Evolutionary conservation across 2,797 vertebrate genomes (phyloP).

Genomic region (Moxostoma hubbsi): DNA sequence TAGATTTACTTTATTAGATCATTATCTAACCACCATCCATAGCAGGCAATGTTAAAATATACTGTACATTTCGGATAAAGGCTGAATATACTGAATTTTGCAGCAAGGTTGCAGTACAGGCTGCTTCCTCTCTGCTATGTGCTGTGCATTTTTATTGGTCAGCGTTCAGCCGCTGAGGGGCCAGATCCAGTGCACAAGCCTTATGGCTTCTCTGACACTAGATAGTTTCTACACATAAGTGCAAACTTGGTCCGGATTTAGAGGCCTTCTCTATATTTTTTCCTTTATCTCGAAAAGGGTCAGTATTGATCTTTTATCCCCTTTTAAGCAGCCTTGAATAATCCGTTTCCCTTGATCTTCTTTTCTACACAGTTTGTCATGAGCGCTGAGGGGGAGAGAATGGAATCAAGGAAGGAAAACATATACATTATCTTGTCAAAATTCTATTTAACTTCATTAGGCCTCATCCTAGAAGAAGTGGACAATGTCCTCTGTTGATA

Average conservation of each 20-base stretch:
- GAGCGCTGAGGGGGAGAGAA: slow-evolving; percentile 55
- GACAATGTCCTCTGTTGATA: slow-evolving; percentile 52
- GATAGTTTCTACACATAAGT: slow-evolving; percentile 44
- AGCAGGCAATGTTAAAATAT: background rate
- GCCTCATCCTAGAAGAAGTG: slow-evolving; percentile 51
- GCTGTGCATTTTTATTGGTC: background rate
- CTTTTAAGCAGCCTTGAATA: slow-evolving; percentile 63
- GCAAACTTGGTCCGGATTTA: slow-evolving; percentile 63
- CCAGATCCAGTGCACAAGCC: slow-evolving; percentile 23
- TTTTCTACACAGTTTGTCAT: slow-evolving; percentile 63
- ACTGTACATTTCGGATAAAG: background rate
- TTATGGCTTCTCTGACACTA: slow-evolving; percentile 47
- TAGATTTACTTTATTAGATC: too few species aligned
- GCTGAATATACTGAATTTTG: slow-evolving; percentile 13
- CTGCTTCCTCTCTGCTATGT: slow-evolving; percentile 53
- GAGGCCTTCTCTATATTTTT: slow-evolving; percentile 56
- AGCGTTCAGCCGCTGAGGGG: slow-evolving; percentile 48
- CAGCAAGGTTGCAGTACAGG: slow-evolving; percentile 28
- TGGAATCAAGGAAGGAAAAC: slow-evolving; percentile 60
- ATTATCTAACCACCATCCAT: background rate
- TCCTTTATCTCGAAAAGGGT: slow-evolving; percentile 57
- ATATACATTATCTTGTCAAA: slow-evolving; percentile 65
- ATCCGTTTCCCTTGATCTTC: slow-evolving; percentile 63
- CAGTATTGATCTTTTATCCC: slow-evolving; percentile 71
- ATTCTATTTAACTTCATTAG: slow-evolving; percentile 63